Base-by-base conservation (phyloP, 1,140 invertebrate genomes). In the Pogonus chalceus region DNA sequence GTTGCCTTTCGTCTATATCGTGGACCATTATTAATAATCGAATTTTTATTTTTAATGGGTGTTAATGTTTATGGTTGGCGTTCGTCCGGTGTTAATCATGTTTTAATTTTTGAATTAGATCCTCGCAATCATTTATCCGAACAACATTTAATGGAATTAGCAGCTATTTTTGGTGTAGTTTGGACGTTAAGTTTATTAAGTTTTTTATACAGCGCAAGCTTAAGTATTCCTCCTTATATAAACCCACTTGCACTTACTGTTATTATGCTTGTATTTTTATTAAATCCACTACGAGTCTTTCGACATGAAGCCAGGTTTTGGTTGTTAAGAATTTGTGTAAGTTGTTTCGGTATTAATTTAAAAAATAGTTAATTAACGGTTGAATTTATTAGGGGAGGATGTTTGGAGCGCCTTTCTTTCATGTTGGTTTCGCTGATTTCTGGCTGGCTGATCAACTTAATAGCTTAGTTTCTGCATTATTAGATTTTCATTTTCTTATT, bases 371-470 rank as follows among this genome's bases (percentile, higher is more conserved):
- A 51, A 24, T 14, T 65, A 3, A 22, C 23, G 14, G 23, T 3
- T 20, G 2, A 49, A 1, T 51, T 22, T 39, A 63, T 37, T 47
- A 71, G 61, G 78, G 80, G 47, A 76, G 86, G 18, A 83, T 90
- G 55, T 65, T 91, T 53, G 76, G 79, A 2, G 87, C 92, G 1
- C 91, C 91, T 9, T 88, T 94, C 65, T 85, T 87, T 58, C 81
- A 84, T 63, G 92, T 95, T 14, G 81, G 80, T 12, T 95, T 95
- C 67, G 88, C 91, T 51, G 90, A 95, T 72, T 95, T 95, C 74
- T 95, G 92, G 92, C 79, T 95, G 53, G 92, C 87, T 52, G 91
- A 95, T 74, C 91, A 95, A 68, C 74, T 96, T 23, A 92, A 89
- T 65, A 91, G 87, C 60, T 69, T 94, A 31, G 79, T 80, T 1